phyloP scores from a whole-genome alignment of 2,888 invertebrate species.

The Syritta pipiens region DNA sequence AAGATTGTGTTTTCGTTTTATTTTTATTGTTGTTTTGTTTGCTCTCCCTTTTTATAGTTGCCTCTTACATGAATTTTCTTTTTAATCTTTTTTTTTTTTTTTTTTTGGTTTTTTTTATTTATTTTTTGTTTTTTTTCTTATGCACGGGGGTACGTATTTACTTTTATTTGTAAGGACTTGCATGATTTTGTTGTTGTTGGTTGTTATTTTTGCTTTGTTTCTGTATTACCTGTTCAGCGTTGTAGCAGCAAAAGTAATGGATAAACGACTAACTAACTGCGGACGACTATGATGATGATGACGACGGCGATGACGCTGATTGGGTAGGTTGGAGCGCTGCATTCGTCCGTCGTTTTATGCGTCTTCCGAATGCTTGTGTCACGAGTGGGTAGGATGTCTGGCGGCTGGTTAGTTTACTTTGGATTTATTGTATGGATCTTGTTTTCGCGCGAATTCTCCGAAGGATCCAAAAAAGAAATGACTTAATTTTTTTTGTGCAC shows the following conservation, averaged over 20 bases:
- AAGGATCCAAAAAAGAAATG: slow-evolving; percentile 29
- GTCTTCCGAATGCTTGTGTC: slow-evolving; percentile 34
- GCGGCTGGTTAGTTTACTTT: slow-evolving; percentile 57
- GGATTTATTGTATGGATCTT: slow-evolving; percentile 56
- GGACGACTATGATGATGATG: slow-evolving; percentile 44
- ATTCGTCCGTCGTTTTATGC: slow-evolving; percentile 16
- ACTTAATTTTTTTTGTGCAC: slow-evolving; percentile 8
- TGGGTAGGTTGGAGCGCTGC: slow-evolving; percentile 38
- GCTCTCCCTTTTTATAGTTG: slow-evolving; percentile 23
- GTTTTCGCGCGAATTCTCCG: slow-evolving; percentile 52
- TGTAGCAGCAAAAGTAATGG: slow-evolving; percentile 48
- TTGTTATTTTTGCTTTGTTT: slow-evolving; percentile 11
- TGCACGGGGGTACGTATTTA: slow-evolving; percentile 24
- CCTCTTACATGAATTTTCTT: slow-evolving; percentile 28
- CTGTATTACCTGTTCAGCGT: slow-evolving; percentile 54
- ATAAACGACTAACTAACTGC: slow-evolving; percentile 50
- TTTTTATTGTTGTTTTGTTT: neutral
- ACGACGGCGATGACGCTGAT: slow-evolving; percentile 45
- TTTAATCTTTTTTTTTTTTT: slow-evolving; percentile 2
- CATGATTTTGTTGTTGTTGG: neutral
- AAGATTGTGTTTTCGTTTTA: neutral
- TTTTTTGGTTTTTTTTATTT: neutral
- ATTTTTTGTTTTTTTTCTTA: no score
- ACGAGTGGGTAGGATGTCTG: slow-evolving; percentile 59
- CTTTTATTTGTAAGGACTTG: slow-evolving; percentile 43